Base-by-base conservation (phyloP, 2,888 invertebrate species). In the Colostygia pectinataria region DNA sequence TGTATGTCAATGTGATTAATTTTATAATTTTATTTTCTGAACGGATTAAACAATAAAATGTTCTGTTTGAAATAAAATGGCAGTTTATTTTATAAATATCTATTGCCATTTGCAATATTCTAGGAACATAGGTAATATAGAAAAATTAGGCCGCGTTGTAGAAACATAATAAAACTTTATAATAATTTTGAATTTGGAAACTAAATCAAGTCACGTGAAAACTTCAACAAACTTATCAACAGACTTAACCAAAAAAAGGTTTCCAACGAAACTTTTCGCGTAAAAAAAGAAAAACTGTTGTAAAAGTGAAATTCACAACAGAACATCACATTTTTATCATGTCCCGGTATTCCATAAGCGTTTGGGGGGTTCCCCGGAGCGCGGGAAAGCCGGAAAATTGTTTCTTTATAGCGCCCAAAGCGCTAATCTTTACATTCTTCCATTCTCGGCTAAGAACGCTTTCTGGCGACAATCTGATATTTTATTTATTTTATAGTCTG, bases 11-110 rank as follows among this genome's bases (percentile, higher is more conserved):
- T 85, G 89, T 90, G 87, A 87, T 88, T 82, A 77, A 78, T 80
- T 81, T 83, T 65, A 70, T 71, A 68, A 70, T 64, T 68, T 83
- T 85, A 80, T 84, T 86, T 79, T 84, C 81, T 86, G 81, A 87
- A 88, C 87, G 89, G 86, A 88, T 89, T 87, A 85, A 87, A 84
- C 81, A 89, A 90, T 90, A 88, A 90, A 90, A 89, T 90, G 90
- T 90, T 90, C 89, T 90, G 89, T 90, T 90, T 90, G 83, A 82
- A 86, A 85, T 87, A 77, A 61, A 61, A 59, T 71, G 66, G 80
- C 64, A 73, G 82, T 90, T 89, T 88, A 61, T 62, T 57, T 58
- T 59, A 28, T 20, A 48, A 49, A 46, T 25, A 54, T 37, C 48
- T 45, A 47, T 27, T 45, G 53, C 52, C 52, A 55, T 45, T 40